phyloP scores from a whole-genome alignment of 1,140 invertebrate species.

The Drosophila subobscura region DNA sequence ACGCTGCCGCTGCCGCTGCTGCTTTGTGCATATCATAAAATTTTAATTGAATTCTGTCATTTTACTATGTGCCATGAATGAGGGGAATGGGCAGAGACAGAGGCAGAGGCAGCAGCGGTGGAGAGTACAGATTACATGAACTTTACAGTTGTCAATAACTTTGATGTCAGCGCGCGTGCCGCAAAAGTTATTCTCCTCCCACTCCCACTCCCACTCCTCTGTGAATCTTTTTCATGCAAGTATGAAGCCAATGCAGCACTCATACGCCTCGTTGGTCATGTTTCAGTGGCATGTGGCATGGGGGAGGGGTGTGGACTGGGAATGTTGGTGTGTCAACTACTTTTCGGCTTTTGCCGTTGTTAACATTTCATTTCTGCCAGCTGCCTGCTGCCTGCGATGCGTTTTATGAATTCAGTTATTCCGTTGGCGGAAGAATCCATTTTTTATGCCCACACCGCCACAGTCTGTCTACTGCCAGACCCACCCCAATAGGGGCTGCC shows the following conservation, averaged over 20 bases:
- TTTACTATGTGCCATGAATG: slow-evolving; percentile 53
- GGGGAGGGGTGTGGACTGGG: background rate
- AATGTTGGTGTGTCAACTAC: slow-evolving; percentile 57
- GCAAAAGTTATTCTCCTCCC: slow-evolving; percentile 10
- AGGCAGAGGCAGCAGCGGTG: background rate
- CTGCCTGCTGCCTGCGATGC: slow-evolving; percentile 42
- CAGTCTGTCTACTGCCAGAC: slow-evolving; percentile 15
- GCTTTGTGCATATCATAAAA: slow-evolving; percentile 73
- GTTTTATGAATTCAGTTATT: slow-evolving; percentile 66
- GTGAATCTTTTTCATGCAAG: no score
- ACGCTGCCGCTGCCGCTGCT: slow-evolving; percentile 19
- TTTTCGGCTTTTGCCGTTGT: slow-evolving; percentile 70
- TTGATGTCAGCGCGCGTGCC: slow-evolving; percentile 44
- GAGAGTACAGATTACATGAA: slow-evolving; percentile 55
- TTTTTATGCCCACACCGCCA: slow-evolving; percentile 55
- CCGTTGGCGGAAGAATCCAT: slow-evolving; percentile 57
- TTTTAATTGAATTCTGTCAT: slow-evolving; percentile 80
- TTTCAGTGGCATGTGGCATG: slow-evolving; percentile 25
- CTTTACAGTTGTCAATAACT: slow-evolving; percentile 79
- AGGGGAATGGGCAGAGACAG: background rate
- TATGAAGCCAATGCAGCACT: slow-evolving; percentile 47
- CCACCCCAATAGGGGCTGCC: background rate
- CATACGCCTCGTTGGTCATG: slow-evolving; percentile 65
- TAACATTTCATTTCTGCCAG: slow-evolving; percentile 63
- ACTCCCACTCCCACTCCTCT: background rate